Conservation (phyloP, 2,797 vertebrate genomes). For the Rhinogobio ventralis region DNA sequence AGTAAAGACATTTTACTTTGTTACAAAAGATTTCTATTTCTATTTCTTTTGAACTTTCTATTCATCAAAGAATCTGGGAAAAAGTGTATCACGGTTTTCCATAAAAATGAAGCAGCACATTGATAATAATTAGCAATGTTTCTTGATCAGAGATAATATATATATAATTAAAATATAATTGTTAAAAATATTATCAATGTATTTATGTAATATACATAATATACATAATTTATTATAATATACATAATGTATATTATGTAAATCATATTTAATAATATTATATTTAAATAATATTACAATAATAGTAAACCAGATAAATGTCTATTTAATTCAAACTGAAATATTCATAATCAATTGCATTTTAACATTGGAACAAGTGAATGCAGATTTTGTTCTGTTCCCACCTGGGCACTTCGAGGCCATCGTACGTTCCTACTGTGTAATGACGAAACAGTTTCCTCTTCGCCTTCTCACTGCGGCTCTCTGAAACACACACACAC, state of each 20-base stretch:
- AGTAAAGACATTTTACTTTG: too few species aligned
- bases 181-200: neutral
- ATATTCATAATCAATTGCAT: neutral
- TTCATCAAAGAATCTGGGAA: neutral
- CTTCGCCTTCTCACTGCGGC: conserved; percentile 87
- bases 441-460: conserved; percentile 92
- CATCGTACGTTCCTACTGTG: conserved; percentile 92
- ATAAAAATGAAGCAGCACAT: neutral
- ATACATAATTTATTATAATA: too few species aligned
- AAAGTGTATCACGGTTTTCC: neutral
- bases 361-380: neutral
- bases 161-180: neutral
- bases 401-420: conserved; percentile 89
- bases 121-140: too few species aligned
- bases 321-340: neutral
- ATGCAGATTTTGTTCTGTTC: conserved; percentile 32
- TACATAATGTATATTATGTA: too few species aligned
- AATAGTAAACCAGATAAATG: neutral
- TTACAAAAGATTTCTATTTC: too few species aligned
- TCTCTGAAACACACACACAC: conserved; percentile 74
- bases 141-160: too few species aligned
- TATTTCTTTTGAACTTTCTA: neutral
- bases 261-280: neutral
- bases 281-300: neutral
- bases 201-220: too few species aligned